These are phyloP conservation scores for Tigriopus japonicus DNA, from an alignment of 1,140 invertebrate species.

Conservation along the genomic window DNA sequence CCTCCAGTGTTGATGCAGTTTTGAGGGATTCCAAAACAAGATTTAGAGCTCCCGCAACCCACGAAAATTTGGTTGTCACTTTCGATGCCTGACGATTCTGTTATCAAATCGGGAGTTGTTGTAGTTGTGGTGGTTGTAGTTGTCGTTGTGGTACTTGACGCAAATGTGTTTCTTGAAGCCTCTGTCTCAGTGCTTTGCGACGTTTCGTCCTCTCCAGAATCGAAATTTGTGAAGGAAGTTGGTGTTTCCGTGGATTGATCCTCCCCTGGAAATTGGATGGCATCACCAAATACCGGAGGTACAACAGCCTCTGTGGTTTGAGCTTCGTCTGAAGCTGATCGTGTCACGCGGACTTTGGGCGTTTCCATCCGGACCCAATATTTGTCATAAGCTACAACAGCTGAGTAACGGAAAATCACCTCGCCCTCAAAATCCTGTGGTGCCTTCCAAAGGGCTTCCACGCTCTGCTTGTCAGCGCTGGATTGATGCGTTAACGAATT, in stretches of 20 bases:
- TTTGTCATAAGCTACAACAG: neutral
- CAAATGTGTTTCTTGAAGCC: too few species aligned
- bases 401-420: neutral
- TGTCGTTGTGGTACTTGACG: neutral
- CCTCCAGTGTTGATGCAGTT: neutral
- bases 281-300: too few species aligned
- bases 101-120: neutral
- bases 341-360: neutral
- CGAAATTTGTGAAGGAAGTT: neutral
- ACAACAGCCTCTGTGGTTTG: neutral
- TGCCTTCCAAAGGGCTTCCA: neutral
- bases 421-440: neutral
- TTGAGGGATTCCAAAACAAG: conserved; percentile 10
- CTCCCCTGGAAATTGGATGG: neutral
- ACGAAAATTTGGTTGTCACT: neutral
- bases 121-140: neutral
- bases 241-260: neutral
- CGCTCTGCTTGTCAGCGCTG: neutral
- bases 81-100: neutral
- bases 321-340: neutral
- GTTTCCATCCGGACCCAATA: neutral
- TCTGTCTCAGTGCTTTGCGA: neutral
- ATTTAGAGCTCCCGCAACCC: neutral
- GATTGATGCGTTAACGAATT: conserved; percentile 3
- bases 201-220: neutral